phyloP scores from a whole-genome alignment of 1,140 invertebrate genomes.

The Conopomorpha cramerella region DNA sequence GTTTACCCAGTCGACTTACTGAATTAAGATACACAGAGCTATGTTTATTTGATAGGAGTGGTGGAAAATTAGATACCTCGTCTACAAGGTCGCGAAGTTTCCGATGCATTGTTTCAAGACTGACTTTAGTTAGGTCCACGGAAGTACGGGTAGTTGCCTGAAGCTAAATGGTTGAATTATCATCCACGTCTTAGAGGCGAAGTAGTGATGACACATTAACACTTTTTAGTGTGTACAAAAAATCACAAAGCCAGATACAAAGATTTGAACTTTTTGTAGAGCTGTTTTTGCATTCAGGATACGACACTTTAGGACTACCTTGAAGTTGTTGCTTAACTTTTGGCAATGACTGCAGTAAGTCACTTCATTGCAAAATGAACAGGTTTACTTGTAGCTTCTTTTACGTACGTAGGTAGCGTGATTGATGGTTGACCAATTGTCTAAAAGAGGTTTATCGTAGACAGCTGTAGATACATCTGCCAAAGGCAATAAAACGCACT shows the following conservation, averaged over 20 bases:
- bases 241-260: neutral
- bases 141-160: constrained; percentile 51
- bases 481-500: constrained; percentile 17
- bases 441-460: too few relatives aligned
- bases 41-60: constrained; percentile 3
- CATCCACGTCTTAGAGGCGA: constrained; percentile 20
- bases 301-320: too few relatives aligned
- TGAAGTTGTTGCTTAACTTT: too few relatives aligned
- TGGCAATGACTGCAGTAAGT: too few relatives aligned
- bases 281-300: too few relatives aligned
- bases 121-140: constrained; percentile 30
- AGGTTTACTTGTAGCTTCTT: too few relatives aligned
- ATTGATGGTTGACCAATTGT: too few relatives aligned
- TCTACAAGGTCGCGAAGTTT: constrained; percentile 32
- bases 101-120: constrained; percentile 44
- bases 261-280: neutral
- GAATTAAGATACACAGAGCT: too few relatives aligned
- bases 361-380: too few relatives aligned
- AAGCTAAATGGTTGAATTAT: constrained; percentile 40
- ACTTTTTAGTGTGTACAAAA: neutral
- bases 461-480: too few relatives aligned
- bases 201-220: neutral
- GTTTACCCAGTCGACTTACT: too few relatives aligned
- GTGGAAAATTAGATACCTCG: constrained; percentile 4
- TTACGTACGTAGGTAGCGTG: too few relatives aligned